Evolutionary conservation across 2,797 vertebrate species (phyloP), one percentile per base, ranked within the genome.

Genomic region (Furcifer pardalis): DNA sequence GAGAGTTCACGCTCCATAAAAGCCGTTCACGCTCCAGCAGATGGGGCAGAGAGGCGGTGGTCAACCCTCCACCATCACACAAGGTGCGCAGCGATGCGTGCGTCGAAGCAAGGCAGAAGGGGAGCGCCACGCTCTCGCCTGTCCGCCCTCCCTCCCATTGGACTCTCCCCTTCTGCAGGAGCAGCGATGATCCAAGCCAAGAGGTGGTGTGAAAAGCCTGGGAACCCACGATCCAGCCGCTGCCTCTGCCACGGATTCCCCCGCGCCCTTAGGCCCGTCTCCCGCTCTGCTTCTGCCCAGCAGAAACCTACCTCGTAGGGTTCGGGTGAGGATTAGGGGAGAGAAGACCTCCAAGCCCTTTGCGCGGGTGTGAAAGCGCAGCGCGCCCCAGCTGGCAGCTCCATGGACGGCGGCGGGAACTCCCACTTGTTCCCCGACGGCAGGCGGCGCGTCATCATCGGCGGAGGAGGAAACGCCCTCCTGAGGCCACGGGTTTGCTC

Each of bases 1-100:
- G 72, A 46, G 72, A 46, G 63, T 46, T 30, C 46, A 32, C 35
- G 78, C 3, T 30, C 62, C 71, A 74, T 60, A 75, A 85, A n/a
- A 85, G 72, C 52, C 52, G 23, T 10, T 79, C 52, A 37, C 52
- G 82, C 75, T 84, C 65, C 65, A 78, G 49, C 66, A 78, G 21
- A 46, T 25, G 25, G 25, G 3, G 42, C 17, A 5, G 4, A 1
- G 21, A 23, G 32, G n/a, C 27, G 8, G n/a, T 2, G 23, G 30
- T 4, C n/a, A n/a, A n/a, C 13, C 21, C 32, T 10, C 68, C 3
- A 4, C 32, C 35, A 6, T 21, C 68, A 17, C 4, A 4, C 30
- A 62, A 7, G 27, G 15, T 44, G 59, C 25, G 17, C 19, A 7
- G 1, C 30, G 7, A 2, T 44, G n/a, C 8, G 30, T 3, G 30